These are phyloP conservation scores for Meandrusa payeni DNA, from an alignment of 2,888 invertebrate species.

Conservation along the genomic window DNA sequence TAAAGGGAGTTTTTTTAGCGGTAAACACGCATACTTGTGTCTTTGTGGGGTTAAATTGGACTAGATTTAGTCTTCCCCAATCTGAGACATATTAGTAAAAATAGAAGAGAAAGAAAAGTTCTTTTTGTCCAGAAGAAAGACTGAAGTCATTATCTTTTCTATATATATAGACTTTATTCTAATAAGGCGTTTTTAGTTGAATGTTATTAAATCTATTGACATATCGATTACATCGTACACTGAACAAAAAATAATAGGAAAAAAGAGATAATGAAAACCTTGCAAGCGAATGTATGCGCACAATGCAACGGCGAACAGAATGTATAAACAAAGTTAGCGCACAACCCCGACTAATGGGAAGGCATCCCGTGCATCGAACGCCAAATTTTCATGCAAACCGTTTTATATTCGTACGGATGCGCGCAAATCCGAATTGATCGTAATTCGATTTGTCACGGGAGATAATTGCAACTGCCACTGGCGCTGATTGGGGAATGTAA, in stretches of 20 bases:
- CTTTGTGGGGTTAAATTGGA: no score
- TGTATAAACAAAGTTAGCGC: conserved; percentile 64
- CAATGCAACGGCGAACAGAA: conserved; percentile 44
- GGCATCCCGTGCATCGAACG: conserved; percentile 75
- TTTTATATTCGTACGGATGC: conserved; percentile 79
- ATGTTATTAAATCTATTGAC: conserved; percentile 2
- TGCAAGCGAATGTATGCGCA: conserved; percentile 39
- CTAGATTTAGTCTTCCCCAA: no score
- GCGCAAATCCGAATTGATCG: conserved; percentile 82
- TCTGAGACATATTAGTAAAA: no score
- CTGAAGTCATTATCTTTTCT: no score
- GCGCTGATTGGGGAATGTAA: conserved; percentile 71
- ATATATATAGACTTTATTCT: no score
- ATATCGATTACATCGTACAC: conserved; percentile 40
- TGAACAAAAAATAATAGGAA: conserved; percentile 50
- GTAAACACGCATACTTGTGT: no score
- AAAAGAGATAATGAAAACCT: conserved; percentile 54
- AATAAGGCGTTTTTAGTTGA: no score
- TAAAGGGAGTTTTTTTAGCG: no score
- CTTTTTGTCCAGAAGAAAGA: no score
- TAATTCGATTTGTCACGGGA: conserved; percentile 77
- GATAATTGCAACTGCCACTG: conserved; percentile 81
- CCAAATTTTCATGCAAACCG: conserved; percentile 81
- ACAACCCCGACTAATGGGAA: conserved; percentile 72
- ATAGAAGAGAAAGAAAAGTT: no score